Evolutionary conservation across 2,888 invertebrate genomes (phyloP).

Genomic region (Nectonema munidae): DNA sequence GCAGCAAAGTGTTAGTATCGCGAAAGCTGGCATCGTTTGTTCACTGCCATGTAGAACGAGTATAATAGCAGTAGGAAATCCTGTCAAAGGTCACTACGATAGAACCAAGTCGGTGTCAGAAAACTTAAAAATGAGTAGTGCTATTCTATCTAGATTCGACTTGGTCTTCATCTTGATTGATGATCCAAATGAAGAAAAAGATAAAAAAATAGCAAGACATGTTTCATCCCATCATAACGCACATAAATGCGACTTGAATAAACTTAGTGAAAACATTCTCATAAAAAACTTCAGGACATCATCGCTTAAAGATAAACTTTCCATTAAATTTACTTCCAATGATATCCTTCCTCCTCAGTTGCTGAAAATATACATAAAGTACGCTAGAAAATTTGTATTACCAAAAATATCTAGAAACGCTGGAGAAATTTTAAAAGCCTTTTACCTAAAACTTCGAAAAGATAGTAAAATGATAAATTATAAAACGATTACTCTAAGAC

Average conservation of each 20-base stretch:
- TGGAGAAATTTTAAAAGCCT: constrained; percentile 35
- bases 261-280: not conserved
- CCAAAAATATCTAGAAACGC: constrained; percentile 42
- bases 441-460: constrained; percentile 42
- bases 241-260: not conserved
- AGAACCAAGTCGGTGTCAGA: constrained; percentile 51
- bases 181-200: constrained; percentile 42
- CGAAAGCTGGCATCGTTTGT: constrained; percentile 28
- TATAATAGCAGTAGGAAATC: constrained; percentile 67
- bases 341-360: constrained; percentile 34
- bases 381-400: constrained; percentile 51
- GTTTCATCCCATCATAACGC: constrained; percentile 36
- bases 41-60: constrained; percentile 42
- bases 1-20: constrained; percentile 54
- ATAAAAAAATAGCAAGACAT: constrained; percentile 43
- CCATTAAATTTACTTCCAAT: no score
- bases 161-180: constrained; percentile 59
- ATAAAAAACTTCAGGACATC: no score
- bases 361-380: constrained; percentile 59
- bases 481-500: constrained; percentile 52
- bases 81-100: constrained; percentile 53
- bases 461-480: constrained; percentile 33
- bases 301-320: no score
- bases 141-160: constrained; percentile 61
- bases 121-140: constrained; percentile 50